Percentiles rank a stretch among this genome's conserved stretches.
These are phyloP conservation scores for Tricholauxania praeusta DNA, from an alignment of 2,888 invertebrate genomes.

Conservation along the genomic window DNA sequence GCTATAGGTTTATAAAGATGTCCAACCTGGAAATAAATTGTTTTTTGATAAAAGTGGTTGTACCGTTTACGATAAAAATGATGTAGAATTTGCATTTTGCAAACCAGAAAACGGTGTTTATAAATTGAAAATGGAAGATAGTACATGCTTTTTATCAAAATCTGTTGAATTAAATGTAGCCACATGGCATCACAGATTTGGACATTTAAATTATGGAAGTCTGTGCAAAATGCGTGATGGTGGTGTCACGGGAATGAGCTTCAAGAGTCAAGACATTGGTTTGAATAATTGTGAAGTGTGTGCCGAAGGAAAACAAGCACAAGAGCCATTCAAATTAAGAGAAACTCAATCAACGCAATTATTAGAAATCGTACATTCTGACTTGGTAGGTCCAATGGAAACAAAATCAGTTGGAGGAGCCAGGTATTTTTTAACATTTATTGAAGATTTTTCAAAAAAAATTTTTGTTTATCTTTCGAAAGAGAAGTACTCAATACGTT, in stretches of 20 bases:
- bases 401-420: slow-evolving; percentile 54
- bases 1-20: too few relatives aligned
- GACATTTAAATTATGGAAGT: too few relatives aligned
- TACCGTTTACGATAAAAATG: too few relatives aligned
- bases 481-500: slow-evolving; percentile 37
- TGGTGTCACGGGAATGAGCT: slow-evolving; percentile 34
- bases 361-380: slow-evolving; percentile 56
- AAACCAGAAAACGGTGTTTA: too few relatives aligned
- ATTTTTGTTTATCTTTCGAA: slow-evolving; percentile 41
- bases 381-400: slow-evolving; percentile 63
- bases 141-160: too few relatives aligned
- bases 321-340: slow-evolving; percentile 43
- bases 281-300: slow-evolving; percentile 43
- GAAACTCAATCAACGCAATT: slow-evolving; percentile 39
- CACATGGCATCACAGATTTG: too few relatives aligned
- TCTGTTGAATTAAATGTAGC: too few relatives aligned
- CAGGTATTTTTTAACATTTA: slow-evolving; percentile 49
- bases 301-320: slow-evolving; percentile 50
- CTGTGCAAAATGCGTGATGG: slow-evolving; percentile 27
- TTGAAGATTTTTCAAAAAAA: slow-evolving; percentile 19
- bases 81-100: too few relatives aligned
- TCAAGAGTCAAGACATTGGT: slow-evolving; percentile 36
- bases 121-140: too few relatives aligned
- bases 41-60: too few relatives aligned
- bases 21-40: too few relatives aligned